phyloP scores from a whole-genome alignment of 2,888 invertebrate genomes.

The Pseudococcus jackbeardsleyi region DNA sequence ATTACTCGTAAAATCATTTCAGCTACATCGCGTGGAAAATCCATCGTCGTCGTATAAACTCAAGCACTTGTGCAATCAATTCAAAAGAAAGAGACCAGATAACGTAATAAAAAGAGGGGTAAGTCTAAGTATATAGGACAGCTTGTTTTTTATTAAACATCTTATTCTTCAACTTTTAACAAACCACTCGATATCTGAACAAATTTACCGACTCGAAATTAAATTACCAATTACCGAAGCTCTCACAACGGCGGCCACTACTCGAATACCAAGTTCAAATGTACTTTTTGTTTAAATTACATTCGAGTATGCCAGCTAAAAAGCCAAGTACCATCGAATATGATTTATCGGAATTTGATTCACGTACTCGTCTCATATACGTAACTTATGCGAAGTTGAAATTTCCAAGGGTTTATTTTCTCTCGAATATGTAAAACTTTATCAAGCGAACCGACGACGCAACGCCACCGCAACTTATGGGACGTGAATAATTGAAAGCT shows the following conservation, averaged over 20 bases:
- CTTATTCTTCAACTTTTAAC: constrained; percentile 1
- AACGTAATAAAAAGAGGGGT: not conserved
- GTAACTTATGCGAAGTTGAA: not conserved
- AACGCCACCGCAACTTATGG: not conserved
- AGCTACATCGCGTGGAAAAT: not conserved
- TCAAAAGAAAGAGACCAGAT: not conserved
- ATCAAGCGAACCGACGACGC: not conserved
- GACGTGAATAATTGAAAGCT: constrained; percentile 31
- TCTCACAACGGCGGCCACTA: not conserved
- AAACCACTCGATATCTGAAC: not conserved
- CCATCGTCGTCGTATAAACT: not conserved
- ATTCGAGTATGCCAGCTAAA: constrained; percentile 4
- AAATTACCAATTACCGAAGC: constrained; percentile 40
- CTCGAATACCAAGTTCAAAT: not conserved
- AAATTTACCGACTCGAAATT: not conserved
- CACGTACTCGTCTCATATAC: not conserved
- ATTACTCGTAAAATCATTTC: not conserved
- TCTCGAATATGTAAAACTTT: not conserved
- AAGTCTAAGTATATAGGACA: not conserved
- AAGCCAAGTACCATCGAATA: constrained; percentile 48
- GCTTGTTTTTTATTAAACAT: not conserved
- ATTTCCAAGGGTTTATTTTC: not conserved
- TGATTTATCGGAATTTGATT: constrained; percentile 52
- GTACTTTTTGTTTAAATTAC: constrained; percentile 42
- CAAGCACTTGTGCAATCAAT: not conserved